A percentile compares a stretch with the other conserved stretches of the same genome.
Evolutionary conservation across 2,888 invertebrate species (phyloP).

Genomic region (Patella ulyssiponensis): DNA sequence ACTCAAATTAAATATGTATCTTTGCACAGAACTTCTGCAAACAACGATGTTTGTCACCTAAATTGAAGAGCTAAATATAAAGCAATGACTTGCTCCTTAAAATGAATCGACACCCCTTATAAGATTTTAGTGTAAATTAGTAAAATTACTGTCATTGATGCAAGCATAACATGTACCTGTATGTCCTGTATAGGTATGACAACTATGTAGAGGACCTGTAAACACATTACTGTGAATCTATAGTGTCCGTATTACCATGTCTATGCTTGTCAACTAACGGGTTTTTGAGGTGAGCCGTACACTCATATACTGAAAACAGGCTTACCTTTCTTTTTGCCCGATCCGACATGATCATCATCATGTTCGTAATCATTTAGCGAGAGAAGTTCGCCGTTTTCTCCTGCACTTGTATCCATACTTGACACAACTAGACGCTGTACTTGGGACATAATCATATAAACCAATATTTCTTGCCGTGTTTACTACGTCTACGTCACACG

Average conservation of each 20-base stretch:
- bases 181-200: too few species aligned
- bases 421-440: slow-evolving; percentile 24
- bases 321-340: slow-evolving; percentile 8
- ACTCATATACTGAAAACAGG: neutral
- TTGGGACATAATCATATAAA: slow-evolving; percentile 27
- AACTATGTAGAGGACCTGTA: slow-evolving; percentile 12
- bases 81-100: too few species aligned
- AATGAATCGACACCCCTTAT: too few species aligned
- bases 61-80: too few species aligned
- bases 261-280: too few species aligned
- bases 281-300: too few species aligned
- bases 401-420: slow-evolving; percentile 35
- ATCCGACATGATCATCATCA: slow-evolving; percentile 25
- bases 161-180: too few species aligned
- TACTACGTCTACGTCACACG: neutral
- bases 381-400: slow-evolving; percentile 49
- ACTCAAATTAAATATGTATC: too few species aligned
- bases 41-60: too few species aligned
- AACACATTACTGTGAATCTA: slow-evolving; percentile 12
- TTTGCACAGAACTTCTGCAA: too few species aligned
- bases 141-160: too few species aligned
- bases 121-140: too few species aligned
- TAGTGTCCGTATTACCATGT: neutral
- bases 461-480: slow-evolving; percentile 1
- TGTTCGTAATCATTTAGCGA: slow-evolving; percentile 43